Evolutionary conservation across 2,113 vertebrate species (phyloP).

Genomic region (Speoplatyrhinus poulsoni): DNA sequence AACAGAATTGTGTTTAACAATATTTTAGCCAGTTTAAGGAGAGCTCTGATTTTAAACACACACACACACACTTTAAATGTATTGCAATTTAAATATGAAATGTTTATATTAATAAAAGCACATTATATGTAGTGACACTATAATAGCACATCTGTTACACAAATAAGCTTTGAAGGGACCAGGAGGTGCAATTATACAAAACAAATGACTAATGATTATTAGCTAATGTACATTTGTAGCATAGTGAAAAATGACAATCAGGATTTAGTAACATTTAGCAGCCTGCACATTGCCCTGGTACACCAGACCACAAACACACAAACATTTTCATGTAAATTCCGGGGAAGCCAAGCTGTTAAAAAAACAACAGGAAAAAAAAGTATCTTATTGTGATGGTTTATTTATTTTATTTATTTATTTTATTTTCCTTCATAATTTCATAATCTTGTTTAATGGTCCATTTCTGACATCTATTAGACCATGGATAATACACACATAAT

Average conservation of each 20-base stretch:
- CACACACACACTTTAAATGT: neutral
- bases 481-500: slow-evolving; percentile 19
- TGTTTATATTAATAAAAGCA: slow-evolving; percentile 29
- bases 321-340: slow-evolving; percentile 16
- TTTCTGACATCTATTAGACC: slow-evolving; percentile 23
- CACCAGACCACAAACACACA: slow-evolving; percentile 25
- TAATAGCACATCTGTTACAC: slow-evolving; percentile 42
- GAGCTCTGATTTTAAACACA: neutral
- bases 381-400: too few species aligned
- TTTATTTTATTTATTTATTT: too few species aligned
- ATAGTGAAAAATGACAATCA: slow-evolving; percentile 68
- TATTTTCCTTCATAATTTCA: neutral
- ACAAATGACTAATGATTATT: slow-evolving; percentile 34
- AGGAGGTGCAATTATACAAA: slow-evolving; percentile 10
- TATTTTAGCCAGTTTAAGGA: neutral
- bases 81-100: slow-evolving; percentile 2
- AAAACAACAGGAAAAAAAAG: slow-evolving; percentile 13
- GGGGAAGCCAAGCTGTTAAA: slow-evolving; percentile 37
- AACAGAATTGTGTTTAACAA: neutral
- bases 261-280: slow-evolving; percentile 51
- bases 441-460: slow-evolving; percentile 12
- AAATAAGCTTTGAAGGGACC: neutral
- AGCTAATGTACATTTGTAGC: slow-evolving; percentile 28
- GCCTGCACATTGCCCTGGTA: slow-evolving; percentile 29
- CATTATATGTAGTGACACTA: slow-evolving; percentile 18